Evolutionary conservation across 2,888 invertebrate genomes (phyloP).

Genomic region (Drosophila colorata): DNA sequence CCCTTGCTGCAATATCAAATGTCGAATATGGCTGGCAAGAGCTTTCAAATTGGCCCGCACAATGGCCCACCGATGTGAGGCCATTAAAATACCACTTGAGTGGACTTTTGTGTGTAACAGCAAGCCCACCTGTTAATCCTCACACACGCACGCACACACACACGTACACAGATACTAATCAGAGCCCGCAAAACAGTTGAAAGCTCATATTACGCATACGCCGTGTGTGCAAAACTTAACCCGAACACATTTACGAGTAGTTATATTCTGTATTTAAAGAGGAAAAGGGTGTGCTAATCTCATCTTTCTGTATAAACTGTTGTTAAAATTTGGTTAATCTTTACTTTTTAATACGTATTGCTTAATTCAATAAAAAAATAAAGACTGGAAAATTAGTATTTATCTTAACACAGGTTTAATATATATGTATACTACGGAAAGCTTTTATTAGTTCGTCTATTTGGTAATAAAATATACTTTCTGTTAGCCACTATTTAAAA

Average conservation of each 20-base stretch:
- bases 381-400: too few relatives aligned
- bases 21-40: not conserved
- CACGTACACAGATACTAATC: conserved; percentile 32
- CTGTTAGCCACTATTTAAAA: too few relatives aligned
- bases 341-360: too few relatives aligned
- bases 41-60: conserved; percentile 1
- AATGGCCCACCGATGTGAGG: conserved; percentile 13
- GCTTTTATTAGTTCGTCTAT: too few relatives aligned
- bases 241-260: conserved; percentile 38
- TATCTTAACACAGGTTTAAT: too few relatives aligned
- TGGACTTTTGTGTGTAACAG: conserved; percentile 24
- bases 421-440: too few relatives aligned
- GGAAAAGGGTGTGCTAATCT: not conserved
- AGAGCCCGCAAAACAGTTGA: conserved; percentile 38
- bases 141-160: conserved; percentile 7
- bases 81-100: conserved; percentile 56
- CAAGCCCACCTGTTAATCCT: conserved; percentile 48
- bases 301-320: not conserved
- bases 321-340: too few relatives aligned
- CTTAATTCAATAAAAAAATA: too few relatives aligned
- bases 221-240: conserved; percentile 31
- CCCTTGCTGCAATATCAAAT: conserved; percentile 5
- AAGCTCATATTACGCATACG: conserved; percentile 65
- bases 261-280: not conserved
- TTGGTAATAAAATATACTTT: too few relatives aligned